Conservation (phyloP, 1,140 invertebrate genomes). For the Pseudobourletiella spinata region DNA sequence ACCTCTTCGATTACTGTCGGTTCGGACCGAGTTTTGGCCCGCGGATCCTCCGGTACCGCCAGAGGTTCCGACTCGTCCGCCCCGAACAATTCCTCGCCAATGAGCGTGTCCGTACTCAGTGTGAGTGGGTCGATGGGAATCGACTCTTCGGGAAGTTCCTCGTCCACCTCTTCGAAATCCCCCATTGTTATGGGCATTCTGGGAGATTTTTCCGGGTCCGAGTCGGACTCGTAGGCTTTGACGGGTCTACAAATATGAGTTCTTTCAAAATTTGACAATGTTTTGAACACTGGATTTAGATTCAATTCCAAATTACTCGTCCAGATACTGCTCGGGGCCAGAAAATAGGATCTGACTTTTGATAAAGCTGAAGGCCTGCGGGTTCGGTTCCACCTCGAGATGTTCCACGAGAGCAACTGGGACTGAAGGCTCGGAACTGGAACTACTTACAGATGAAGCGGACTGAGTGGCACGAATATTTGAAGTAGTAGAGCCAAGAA, state of each 20-base stretch:
- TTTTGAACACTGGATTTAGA: neutral
- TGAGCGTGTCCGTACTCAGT: neutral
- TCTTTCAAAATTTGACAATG: neutral
- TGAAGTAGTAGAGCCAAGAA: neutral
- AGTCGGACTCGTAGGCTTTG: neutral
- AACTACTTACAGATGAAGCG: neutral
- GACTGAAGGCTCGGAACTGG: neutral
- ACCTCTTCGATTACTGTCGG: too few relatives aligned
- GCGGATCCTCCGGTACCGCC: neutral
- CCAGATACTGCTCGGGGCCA: neutral
- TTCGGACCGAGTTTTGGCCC: too few relatives aligned
- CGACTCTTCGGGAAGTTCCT: neutral
- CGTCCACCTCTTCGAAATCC: neutral
- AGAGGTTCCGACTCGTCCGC: too few relatives aligned
- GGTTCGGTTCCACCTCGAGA: neutral
- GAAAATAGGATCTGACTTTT: constrained; percentile 3
- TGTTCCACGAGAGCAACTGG: neutral
- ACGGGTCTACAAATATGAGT: neutral
- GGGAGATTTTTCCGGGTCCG: neutral
- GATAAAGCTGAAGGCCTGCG: neutral
- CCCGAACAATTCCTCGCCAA: neutral
- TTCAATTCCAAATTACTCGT: neutral
- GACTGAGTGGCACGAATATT: neutral
- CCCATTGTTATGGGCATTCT: neutral
- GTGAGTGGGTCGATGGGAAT: neutral